Evolutionary conservation across 2,888 invertebrate genomes (phyloP), one percentile per base, ranked within the genome.

Genomic region (Phragmatobia fuliginosa): DNA sequence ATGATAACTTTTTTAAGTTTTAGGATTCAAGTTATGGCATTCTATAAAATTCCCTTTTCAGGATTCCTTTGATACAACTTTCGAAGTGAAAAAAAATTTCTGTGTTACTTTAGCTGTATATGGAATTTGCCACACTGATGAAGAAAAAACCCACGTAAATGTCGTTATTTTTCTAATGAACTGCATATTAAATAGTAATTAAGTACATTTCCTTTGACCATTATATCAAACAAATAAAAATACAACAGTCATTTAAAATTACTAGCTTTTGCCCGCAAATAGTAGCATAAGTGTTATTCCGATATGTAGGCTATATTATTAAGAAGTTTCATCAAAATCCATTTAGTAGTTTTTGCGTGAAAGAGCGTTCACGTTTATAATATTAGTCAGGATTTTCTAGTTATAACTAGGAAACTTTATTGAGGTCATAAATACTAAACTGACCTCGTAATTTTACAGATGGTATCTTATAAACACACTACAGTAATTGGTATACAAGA

Each of bases 401-500:
- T n/a, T n/a, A n/a, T n/a, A n/a, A n/a, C n/a, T n/a, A n/a, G n/a
- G n/a, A n/a, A n/a, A n/a, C n/a, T n/a, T n/a, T n/a, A n/a, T n/a
- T n/a, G n/a, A 38, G 14, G 38, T 38, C 14, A 38, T 38, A 38
- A 14, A 38, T 14, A 3, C 14, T 38, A 14, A 14, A 38, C 2
- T 38, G 11, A 11, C 4, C 14, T 38, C 14, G 2, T 6, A 3
- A 38, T 38, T 38, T 14, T 31, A 8, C 36, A 28, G 28, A 21
- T 31, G 38, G 14, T 68, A 62, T 21, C 56, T n/a, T 33, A 7
- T 5, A n/a, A 63, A 59, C 11, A 28, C 56, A 58, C 65, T 49
- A 73, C 62, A 49, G 32, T 67, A 64, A 70, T 62, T 45, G 60
- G 25, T 72, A 59, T 45, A 71, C 63, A 38, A 38, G 7, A 52